Evolutionary conservation across 2,888 invertebrate species (phyloP).

Genomic region (Hololepta plana): DNA sequence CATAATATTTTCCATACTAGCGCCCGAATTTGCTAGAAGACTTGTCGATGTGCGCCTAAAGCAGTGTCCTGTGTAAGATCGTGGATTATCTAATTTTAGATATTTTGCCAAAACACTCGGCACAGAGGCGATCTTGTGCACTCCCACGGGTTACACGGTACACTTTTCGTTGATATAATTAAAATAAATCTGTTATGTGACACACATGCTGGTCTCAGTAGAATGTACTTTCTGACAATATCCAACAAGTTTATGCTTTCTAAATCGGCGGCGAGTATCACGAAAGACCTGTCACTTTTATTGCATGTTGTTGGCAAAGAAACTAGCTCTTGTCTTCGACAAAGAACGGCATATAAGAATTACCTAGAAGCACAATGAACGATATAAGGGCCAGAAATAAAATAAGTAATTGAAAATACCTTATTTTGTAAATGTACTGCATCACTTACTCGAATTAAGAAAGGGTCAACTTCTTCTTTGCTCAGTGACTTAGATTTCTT

Average conservation of each 20-base stretch:
- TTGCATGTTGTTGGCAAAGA: no score
- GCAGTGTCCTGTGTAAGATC: constrained; percentile 5
- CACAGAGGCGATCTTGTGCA: constrained; percentile 1
- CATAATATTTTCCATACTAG: no score
- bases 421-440: constrained; percentile 2
- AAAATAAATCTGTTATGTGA: constrained; percentile 1
- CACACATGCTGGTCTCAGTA: background rate
- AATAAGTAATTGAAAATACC: no score
- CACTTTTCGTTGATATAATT: constrained; percentile 1
- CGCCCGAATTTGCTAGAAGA: constrained; percentile 2
- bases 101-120: constrained; percentile 1
- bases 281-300: no score
- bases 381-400: no score
- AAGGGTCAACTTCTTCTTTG: constrained; percentile 1
- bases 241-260: background rate
- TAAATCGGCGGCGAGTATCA: background rate
- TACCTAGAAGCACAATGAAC: constrained; percentile 3
- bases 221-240: constrained; percentile 1
- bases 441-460: background rate
- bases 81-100: background rate
- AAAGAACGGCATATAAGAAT: constrained; percentile 1
- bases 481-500: background rate
- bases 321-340: constrained; percentile 1
- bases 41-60: constrained; percentile 3
- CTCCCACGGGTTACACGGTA: constrained; percentile 2